A percentile compares a stretch with the other conserved stretches of the same genome.
These are phyloP conservation scores for Phalacrocorax aristotelis DNA, from an alignment of 2,113 vertebrate species.

Conservation along the genomic window DNA sequence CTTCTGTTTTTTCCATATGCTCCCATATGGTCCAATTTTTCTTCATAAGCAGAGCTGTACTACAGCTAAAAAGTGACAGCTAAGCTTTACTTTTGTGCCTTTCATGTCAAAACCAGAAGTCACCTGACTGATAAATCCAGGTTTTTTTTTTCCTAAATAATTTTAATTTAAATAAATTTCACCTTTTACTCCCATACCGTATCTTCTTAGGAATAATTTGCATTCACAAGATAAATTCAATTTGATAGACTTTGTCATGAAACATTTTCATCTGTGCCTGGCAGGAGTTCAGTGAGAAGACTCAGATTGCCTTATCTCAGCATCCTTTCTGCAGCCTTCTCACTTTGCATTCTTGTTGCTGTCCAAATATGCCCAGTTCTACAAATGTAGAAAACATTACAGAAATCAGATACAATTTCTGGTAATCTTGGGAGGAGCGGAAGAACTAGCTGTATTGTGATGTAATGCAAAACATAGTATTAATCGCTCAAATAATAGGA, in stretches of 20 bases:
- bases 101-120: not conserved
- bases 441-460: slow-evolving; percentile 4
- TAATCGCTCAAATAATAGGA: not conserved
- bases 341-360: not conserved
- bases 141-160: not conserved
- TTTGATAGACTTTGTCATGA: slow-evolving; percentile 47
- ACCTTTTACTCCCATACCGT: not conserved
- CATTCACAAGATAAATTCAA: slow-evolving; percentile 45
- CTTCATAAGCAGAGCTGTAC: not conserved
- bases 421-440: not conserved
- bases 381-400: not conserved
- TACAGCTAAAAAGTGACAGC: not conserved
- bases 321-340: slow-evolving; percentile 2
- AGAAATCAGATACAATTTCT: slow-evolving; percentile 34
- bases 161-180: not conserved
- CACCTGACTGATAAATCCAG: not conserved
- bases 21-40: slow-evolving; percentile 25
- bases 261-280: slow-evolving; percentile 54
- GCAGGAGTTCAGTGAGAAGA: slow-evolving; percentile 37
- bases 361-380: slow-evolving; percentile 27
- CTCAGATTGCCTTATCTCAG: slow-evolving; percentile 36
- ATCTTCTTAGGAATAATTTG: slow-evolving; percentile 9
- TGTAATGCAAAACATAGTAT: not conserved
- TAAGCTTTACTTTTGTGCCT: not conserved
- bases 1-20: slow-evolving; percentile 36